Evolutionary conservation across 2,888 invertebrate species (phyloP), one percentile per base, ranked within the genome.

Genomic region (Drosophila nr. perissopoda): DNA sequence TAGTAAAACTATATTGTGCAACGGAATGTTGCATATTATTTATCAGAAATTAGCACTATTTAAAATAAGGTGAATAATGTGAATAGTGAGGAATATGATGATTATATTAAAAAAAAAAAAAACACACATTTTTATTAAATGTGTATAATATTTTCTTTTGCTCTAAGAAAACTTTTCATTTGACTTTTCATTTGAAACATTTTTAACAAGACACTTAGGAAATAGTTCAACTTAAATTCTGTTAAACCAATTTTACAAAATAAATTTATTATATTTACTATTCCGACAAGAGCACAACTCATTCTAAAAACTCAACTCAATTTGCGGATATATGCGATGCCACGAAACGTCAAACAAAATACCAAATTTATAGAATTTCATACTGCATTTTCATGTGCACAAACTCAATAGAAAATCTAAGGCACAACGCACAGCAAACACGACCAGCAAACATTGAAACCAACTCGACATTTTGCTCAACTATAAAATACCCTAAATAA

Each of bases 331-430:
- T 74, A 67, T 69, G 66, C 38, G 64, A 56, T 65, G 67, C 60
- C 53, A 54, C 60, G 38, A 54, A 68, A 57, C 21, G 48, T 42
- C 82, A 78, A 81, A 84, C 78, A 80, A 87, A 84, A 85, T 80
- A 76, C 56, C 75, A 85, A 80, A 87, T 85, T 87, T 80, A 84
- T 87, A 78, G 87, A 85, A 85, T 80, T 84, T 80, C 54, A 69
- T 73, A 76, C 78, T 58, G 21, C 63, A 72, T 54, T 77, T 68
- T 21, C 59, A 40, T 60, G 52, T 61, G 45, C 21, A 57, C 61
- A 59, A 53, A 34, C 57, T 51, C 40, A 25, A 59, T 53, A 54
- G 34, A 70, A 86, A 82, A 82, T 87, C 82, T 80, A 82, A 82
- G 73, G 56, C 72, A n/a, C 52, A 52, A 49, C 45, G 61, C 48